Base-by-base conservation (phyloP, 37 sponge, comb jelly and placozoan species). In the Oopsacas minuta region DNA sequence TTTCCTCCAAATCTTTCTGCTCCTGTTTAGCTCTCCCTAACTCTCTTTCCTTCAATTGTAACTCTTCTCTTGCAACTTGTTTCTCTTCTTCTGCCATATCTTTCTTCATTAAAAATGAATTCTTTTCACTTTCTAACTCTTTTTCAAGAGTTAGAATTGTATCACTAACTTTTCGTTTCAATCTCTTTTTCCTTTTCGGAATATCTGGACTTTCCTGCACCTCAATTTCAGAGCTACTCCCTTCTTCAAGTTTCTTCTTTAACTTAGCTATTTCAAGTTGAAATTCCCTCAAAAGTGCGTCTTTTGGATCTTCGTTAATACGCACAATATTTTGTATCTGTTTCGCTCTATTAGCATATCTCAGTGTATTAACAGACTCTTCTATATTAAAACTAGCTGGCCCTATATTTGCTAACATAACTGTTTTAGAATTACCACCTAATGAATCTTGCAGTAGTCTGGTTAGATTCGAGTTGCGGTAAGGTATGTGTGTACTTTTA, bases 231-330 rank as follows among this genome's bases (percentile, higher is more conserved):
- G 23, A 0, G 39, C 52, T 52, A 20, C 32, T 85, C 83, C 91
- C 95, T 0, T 93, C 90, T 0, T 82, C 94, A 39, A 99, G 85
- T 52, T 87, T 82, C 52, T 86, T 89, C 85, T 85, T 93, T 37
- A 99, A 87, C 17, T 82, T 52, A 36, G 93, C 93, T 46, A 99
- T 99, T 83, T 99, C 96, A 83, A 95, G 91, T 86, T 99, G 99
- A 75, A 94, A 99, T 83, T 99, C 94, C 82, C 99, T 87, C 81
- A 99, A 69, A 87, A 99, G 89, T 52, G 99, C 99, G 84, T 99
- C 99, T 83, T 99, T 99, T 0, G 99, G 99, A 84, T 99, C 99
- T 82, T 99, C 99, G 61, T 99, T 99, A 87, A 99, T 99, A 36
- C 83, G 88, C 10, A 96, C 96, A 37, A 86, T 86, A 88, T 99